Evolutionary conservation across 2,113 vertebrate genomes (phyloP), one percentile per base, ranked within the genome.

Genomic region (Gymnorhina tibicen): DNA sequence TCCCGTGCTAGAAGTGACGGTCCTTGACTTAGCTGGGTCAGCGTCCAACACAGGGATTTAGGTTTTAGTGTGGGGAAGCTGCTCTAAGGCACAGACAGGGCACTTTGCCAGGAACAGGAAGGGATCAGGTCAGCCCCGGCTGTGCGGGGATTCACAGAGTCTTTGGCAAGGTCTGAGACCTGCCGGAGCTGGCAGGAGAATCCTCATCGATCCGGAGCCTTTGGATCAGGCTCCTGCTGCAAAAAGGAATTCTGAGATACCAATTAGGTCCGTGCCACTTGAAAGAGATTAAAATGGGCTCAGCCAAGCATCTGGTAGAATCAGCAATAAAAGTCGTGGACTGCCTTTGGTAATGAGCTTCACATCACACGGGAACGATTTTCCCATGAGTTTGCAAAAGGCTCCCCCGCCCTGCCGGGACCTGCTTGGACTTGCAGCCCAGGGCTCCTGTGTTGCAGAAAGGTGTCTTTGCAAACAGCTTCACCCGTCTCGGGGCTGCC

Each of bases 311-410:
- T 91, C 95, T 96, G 76, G 93, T 96, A 91, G 95, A 95, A 97
- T 97, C 96, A 95, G 96, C 95, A 97, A 96, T 97, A 96, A 97
- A 96, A 96, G 91, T 94, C 84, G 18, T 89, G 91, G 87, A 82
- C 84, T 97, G 89, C 85, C 91, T 95, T 97, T 89, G 89, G 91
- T 96, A 97, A 97, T 97, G 95, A 97, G 95, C 95, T 96, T 96
- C 96, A 82, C 96, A 97, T 97, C 96, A 97, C 94, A 97, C 74
- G 41, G 89, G 86, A 97, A 96, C 62, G 58, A 96, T 96, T 97
- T 97, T 97, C 96, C 94, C 96, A 97, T 96, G 95, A 97, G 96
- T 96, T 96, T 97, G 95, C 96, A 97, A 96, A 96, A 97, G 96
- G 91, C 87, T 92, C 94, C 96, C 94, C 94, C 95, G 8, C 96